Evolutionary conservation across 1,140 invertebrate species (phyloP).

Genomic region (Bombus affinis): DNA sequence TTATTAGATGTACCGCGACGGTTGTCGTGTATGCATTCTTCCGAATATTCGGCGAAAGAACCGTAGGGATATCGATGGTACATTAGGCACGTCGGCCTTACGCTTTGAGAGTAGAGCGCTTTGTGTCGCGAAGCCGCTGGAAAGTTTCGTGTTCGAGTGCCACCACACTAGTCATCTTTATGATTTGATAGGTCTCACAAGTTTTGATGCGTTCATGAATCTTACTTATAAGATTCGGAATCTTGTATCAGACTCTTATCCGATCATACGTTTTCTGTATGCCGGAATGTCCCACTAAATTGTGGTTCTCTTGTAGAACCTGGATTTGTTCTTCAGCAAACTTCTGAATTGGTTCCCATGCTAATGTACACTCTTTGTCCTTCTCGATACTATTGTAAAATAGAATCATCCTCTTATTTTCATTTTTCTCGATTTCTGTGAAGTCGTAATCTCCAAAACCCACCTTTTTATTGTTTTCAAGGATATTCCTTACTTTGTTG

Average conservation of each 20-base stretch:
- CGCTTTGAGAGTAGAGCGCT: too few relatives aligned
- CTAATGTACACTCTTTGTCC: neutral
- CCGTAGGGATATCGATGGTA: too few relatives aligned
- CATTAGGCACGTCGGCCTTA: too few relatives aligned
- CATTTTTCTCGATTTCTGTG: neutral
- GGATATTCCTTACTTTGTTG: neutral
- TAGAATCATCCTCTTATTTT: neutral
- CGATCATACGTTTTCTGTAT: neutral
- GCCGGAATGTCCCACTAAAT: too few relatives aligned
- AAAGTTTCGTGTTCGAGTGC: too few relatives aligned
- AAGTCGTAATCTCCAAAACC: neutral
- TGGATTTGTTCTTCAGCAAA: neutral
- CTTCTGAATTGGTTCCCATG: neutral
- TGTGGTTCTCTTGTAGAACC: neutral
- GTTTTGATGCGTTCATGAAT: neutral
- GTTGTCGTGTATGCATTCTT: too few relatives aligned
- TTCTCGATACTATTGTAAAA: neutral
- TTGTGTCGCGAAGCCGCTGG: too few relatives aligned
- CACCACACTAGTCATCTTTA: too few relatives aligned
- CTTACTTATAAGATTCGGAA: neutral
- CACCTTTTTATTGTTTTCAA: neutral
- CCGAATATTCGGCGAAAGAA: too few relatives aligned
- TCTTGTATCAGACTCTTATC: neutral
- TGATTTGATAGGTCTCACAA: neutral
- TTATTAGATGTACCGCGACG: too few relatives aligned